Conservation (phyloP, 2,797 vertebrate genomes). For the Heteromormyrus szaboi region DNA sequence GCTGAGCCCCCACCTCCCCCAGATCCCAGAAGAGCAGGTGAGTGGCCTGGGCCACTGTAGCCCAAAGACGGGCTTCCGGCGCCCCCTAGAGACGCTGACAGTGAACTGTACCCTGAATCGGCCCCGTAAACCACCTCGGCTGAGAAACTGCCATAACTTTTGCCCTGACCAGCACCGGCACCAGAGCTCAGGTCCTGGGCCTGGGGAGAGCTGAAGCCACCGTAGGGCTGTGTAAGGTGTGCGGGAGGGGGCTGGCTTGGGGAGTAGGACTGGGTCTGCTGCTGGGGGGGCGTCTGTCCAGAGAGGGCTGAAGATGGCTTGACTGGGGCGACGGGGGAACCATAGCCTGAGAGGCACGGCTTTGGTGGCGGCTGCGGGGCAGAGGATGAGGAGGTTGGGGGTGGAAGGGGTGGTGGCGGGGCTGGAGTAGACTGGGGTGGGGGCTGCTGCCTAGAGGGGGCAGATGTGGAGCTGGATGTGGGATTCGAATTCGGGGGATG, state of each 20-base stretch:
- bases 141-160: slow-evolving; percentile 66
- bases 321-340: slow-evolving; percentile 70
- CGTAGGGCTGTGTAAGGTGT: slow-evolving; percentile 67
- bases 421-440: slow-evolving; percentile 69
- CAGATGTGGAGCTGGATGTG: slow-evolving; percentile 62
- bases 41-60: slow-evolving; percentile 82
- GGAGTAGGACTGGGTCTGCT: slow-evolving; percentile 67
- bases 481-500: slow-evolving; percentile 46
- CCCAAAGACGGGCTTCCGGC: slow-evolving; percentile 82
- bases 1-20: slow-evolving; percentile 62
- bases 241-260: slow-evolving; percentile 67
- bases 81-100: slow-evolving; percentile 67
- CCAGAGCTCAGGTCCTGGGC: slow-evolving; percentile 78
- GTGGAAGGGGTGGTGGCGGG: slow-evolving; percentile 58
- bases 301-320: slow-evolving; percentile 71
- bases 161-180: slow-evolving; percentile 51
- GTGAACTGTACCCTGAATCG: slow-evolving; percentile 67
- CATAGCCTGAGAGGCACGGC: slow-evolving; percentile 67
- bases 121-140: slow-evolving; percentile 63
- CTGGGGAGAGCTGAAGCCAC: slow-evolving; percentile 80
- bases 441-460: slow-evolving; percentile 69
- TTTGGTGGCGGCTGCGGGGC: slow-evolving; percentile 62
- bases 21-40: slow-evolving; percentile 78
- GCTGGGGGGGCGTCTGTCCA: slow-evolving; percentile 63
- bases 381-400: slow-evolving; percentile 55